A percentile compares a stretch with the other conserved stretches of the same genome.
These are phyloP conservation scores for Chirona hameri DNA, from an alignment of 2,888 invertebrate genomes.

Conservation along the genomic window DNA sequence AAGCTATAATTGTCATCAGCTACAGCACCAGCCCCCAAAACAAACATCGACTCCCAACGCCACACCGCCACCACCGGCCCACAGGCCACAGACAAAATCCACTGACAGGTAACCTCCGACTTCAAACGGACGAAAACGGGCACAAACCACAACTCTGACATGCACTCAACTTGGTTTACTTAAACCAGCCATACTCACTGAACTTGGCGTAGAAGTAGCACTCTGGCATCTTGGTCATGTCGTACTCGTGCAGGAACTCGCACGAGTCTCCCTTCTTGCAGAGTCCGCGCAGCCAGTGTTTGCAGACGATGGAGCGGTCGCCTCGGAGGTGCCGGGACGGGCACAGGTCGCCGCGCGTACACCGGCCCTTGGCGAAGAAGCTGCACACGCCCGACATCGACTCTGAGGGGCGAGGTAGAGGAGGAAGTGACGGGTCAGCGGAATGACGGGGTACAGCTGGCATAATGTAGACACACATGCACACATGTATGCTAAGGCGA, in stretches of 20 bases:
- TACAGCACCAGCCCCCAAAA: no score
- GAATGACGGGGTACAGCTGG: no score
- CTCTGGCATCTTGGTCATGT: constrained; percentile 99
- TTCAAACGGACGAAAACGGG: no score
- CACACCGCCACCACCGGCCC: no score
- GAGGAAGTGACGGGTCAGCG: not conserved
- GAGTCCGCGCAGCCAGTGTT: constrained; percentile 97
- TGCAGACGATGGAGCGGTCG: constrained; percentile 97
- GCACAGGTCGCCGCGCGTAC: constrained; percentile 84
- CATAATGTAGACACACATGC: no score
- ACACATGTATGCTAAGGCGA: no score
- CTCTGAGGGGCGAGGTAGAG: constrained; percentile 59
- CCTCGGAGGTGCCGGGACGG: constrained; percentile 97
- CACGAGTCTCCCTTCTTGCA: constrained; percentile 99
- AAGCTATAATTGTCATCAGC: no score
- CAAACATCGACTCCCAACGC: no score
- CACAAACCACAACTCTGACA: no score
- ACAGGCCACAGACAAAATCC: no score
- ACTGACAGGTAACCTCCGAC: no score
- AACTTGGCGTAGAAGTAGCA: constrained; percentile 99
- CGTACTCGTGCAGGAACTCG: constrained; percentile 98
- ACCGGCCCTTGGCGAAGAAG: constrained; percentile 70
- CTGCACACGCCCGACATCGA: constrained; percentile 95
- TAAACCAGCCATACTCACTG: constrained; percentile 55
- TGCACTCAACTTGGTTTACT: no score